Base-by-base conservation (phyloP, 1,140 invertebrate genomes). In the Schmidtea mediterranea region DNA sequence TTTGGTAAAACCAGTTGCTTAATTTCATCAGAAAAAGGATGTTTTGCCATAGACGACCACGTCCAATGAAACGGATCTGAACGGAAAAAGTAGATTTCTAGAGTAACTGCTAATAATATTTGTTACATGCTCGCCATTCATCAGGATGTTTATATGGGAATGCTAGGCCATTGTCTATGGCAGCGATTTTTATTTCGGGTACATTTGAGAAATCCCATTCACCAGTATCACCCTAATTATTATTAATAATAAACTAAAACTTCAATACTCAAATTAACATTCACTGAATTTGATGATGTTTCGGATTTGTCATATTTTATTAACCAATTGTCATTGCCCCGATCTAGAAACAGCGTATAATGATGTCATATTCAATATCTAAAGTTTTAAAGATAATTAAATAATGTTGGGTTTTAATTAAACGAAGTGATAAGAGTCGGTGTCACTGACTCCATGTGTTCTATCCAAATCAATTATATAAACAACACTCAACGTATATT, bases 121-220 rank as follows among this genome's bases (percentile, higher is more conserved):
- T 13, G 19, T 45, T 21, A 45, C 43, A 98, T 12, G 89, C 86
- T 52, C 92, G 73, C 90, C 90, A 98, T 39, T 89, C 90, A 69
- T 98, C 89, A 1, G 92, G 92, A 69, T 98, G 92, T 63, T 98
- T 98, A 64, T 92, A 97, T 1, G 92, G 92, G 66, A 98, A 98
- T 15, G 90, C 89, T 54, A 98, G 67, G 37, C 92, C 92, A 70
- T 98, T 98, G 69, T 98, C 92, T 58, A 97, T 97, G 19, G 90
- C 90, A 19, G 89, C 86, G 55, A 98, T 80, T 54, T 75, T 76
- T 2, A 95, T 79, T 56, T 79, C 76, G 12, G 76, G 72, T 51
- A 73, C 58, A 52, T 75, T 71, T 1, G 76, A 72, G 50, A 41
- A 23, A 40, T 43, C 37, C 15, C 43, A 21, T 46, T 32, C 26